phyloP scores from a whole-genome alignment of 2,113 vertebrate genomes.

The Epinephelus lanceolatus region DNA sequence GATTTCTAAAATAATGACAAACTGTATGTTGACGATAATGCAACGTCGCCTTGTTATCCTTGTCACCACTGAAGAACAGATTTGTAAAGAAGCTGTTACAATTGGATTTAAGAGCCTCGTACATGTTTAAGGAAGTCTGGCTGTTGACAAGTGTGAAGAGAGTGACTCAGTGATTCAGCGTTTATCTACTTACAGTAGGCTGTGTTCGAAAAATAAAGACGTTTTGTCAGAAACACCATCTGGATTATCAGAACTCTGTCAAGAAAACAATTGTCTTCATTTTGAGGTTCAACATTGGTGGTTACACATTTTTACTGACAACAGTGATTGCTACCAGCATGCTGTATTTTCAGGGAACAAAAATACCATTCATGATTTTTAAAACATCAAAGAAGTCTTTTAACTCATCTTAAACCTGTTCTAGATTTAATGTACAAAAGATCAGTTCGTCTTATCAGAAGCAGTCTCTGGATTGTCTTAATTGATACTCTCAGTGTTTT shows the following conservation, averaged over 20 bases:
- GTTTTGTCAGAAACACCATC: conserved; percentile 3
- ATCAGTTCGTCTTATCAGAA: neutral
- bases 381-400: neutral
- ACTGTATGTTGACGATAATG: conserved; percentile 13
- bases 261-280: neutral
- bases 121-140: neutral
- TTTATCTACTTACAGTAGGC: neutral
- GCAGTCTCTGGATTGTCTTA: neutral
- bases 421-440: neutral
- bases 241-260: conserved; percentile 6
- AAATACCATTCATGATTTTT: neutral
- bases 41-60: conserved; percentile 16
- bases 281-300: neutral
- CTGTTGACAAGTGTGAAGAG: conserved; percentile 11
- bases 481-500: conserved; percentile 33
- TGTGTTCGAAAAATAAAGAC: neutral
- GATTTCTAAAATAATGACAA: neutral
- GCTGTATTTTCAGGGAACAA: neutral
- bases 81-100: neutral
- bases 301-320: conserved; percentile 1
- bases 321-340: neutral
- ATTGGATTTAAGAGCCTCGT: neutral
- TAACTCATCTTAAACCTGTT: neutral
- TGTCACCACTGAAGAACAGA: neutral
- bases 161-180: too few species aligned